phyloP scores from a whole-genome alignment of 2,888 invertebrate genomes.

The Nomada goodeniana region DNA sequence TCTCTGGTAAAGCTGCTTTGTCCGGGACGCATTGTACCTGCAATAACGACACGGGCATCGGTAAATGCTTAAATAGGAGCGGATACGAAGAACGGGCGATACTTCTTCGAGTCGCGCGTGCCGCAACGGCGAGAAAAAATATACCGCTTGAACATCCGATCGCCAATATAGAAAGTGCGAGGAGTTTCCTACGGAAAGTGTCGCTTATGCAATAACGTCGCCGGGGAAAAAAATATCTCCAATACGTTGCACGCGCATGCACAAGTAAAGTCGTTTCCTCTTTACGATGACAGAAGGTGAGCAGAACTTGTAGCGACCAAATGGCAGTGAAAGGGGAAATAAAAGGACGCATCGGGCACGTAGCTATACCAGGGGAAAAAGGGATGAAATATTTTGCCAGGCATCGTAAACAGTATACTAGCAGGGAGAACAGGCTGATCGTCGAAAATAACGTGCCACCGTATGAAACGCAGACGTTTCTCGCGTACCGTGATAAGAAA shows the following conservation, averaged over 20 bases:
- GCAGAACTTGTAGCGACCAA: no score
- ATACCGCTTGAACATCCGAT: neutral
- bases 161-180: conserved; percentile 5
- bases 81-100: neutral
- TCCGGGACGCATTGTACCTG: neutral
- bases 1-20: neutral
- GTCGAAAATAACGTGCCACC: neutral
- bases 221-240: neutral
- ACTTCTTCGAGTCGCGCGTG: conserved; percentile 2
- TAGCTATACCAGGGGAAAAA: neutral
- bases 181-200: conserved; percentile 1
- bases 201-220: neutral
- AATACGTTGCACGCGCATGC: neutral
- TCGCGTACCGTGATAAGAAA: conserved; percentile 15
- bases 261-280: neutral
- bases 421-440: no score
- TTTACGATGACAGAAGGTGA: neutral
- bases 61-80: neutral
- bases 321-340: no score
- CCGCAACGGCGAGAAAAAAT: neutral
- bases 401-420: neutral
- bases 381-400: neutral
- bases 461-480: neutral
- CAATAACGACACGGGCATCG: no score
- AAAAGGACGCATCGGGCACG: neutral